Base-by-base conservation (phyloP, 2,888 invertebrate species). In the Embidobia sp. region DNA sequence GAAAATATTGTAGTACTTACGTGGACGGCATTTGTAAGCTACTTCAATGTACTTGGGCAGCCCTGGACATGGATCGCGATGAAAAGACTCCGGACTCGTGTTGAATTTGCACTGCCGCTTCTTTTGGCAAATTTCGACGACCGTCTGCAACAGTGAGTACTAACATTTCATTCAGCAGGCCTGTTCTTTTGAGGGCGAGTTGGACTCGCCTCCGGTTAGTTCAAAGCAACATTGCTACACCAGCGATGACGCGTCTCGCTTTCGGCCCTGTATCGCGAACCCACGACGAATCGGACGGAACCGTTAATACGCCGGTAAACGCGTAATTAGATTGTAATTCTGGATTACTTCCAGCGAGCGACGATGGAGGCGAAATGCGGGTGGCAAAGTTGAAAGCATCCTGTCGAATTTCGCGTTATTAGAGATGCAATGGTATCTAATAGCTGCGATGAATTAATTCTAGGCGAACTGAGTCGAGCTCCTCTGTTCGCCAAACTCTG, bases 21-120 rank as follows among this genome's bases (percentile, higher is more conserved):
- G 96, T 87, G 98, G 98, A 90, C 96, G 93, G 92, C 98, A 98
- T 91, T 98, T 98, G 91, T 97, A 98, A 83, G 96, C 96, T 80
- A 98, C 96, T 91, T 98, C 97, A 81, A 98, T 95, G 91, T 97
- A 98, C 90, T 98, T 97, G 80, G 95, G 92, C 72, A 96, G 94
- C 15, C 95, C 95, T 7, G 97, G 97, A 88, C 98, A 98, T 0
- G 98, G 97, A 91, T 98, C 98, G 40, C 94, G 94, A 16, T 95
- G 95, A 86, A 97, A 96, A 46, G 95, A 95, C 87, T 94, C 94
- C n/a, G 97, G 94, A 85, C 94, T 95, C 57, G 97, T 96, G 88
- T 95, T 94, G 89, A 98, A 95, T 88, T 95, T 95, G 91, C 98
- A 98, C 87, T 95, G 95, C 40, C 95, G 91, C 90, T 96, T 96